Base-by-base conservation (phyloP, 1,140 invertebrate species). In the Bombus fervidus region DNA sequence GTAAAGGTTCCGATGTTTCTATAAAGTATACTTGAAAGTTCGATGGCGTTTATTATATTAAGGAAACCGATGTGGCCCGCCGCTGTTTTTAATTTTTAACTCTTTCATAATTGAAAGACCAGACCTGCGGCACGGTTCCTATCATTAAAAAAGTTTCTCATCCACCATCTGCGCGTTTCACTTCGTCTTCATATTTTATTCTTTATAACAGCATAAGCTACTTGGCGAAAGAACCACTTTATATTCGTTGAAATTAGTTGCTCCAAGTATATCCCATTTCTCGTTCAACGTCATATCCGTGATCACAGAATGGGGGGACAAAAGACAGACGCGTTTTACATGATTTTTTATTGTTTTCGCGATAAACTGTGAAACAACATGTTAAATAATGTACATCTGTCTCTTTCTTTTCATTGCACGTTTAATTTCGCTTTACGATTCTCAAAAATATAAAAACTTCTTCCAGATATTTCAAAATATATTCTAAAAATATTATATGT, bases 121-220 rank as follows among this genome's bases (percentile, higher is more conserved):
- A 34, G 37, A 34, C 69, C 76, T 53, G 47, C 66, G 57, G 81
- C 85, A 66, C 73, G 69, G 69, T 85, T 79, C 64, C 74, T 85
- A 75, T 89, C 88, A 89, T 90, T 90, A 89, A 89, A 84, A 87
- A 90, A 90, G 82, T 90, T 90, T 89, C 73, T 77, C 47, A 87
- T 79, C 82, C 68, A 64, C 85, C 88, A 89, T 87, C 88, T 85
- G 88, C 85, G 86, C 86, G 85, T 59, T 77, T 81, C 81, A 28
- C 66, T 89, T 53, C 75, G 86, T 87, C 81, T 85, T 89, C 89
- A 90, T 87, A 87, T 90, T 89, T 90, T 90, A 90, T 90, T 89
- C 86, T 78, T 85, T 79, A 80, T 84, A 75, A 89, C 80, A 64
- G 57, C 69, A 64, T 81, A 87, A 87, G 87, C 41, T 80, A 89